Evolutionary conservation across 2,797 vertebrate genomes (phyloP).

Genomic region (Picus viridis): DNA sequence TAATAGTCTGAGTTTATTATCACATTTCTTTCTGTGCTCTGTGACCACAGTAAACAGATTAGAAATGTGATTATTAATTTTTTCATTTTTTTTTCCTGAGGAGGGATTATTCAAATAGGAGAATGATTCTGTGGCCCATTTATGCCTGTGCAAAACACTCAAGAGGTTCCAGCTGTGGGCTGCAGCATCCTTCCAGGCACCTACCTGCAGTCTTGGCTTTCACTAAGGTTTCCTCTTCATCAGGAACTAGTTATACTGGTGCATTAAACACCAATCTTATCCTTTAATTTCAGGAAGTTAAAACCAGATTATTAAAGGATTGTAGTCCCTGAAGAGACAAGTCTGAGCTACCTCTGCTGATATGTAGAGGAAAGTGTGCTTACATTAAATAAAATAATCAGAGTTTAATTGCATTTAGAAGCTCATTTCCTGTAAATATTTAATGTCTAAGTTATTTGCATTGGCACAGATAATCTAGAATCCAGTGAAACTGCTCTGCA

Average conservation of each 20-base stretch:
- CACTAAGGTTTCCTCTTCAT: neutral
- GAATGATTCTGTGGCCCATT: neutral
- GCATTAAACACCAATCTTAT: neutral
- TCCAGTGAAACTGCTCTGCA: neutral
- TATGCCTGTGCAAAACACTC: neutral
- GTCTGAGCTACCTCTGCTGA: neutral
- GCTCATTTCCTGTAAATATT: constrained; percentile 15
- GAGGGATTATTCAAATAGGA: neutral
- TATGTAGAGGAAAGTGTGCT: neutral
- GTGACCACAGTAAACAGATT: constrained; percentile 34
- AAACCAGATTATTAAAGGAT: constrained; percentile 8
- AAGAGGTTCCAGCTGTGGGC: neutral
- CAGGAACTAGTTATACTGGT: neutral
- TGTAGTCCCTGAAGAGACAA: neutral
- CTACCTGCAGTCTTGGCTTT: neutral
- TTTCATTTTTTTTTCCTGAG: neutral
- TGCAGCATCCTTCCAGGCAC: neutral
- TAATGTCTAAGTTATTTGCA: neutral
- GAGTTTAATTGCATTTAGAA: neutral
- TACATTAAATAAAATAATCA: neutral
- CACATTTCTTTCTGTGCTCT: constrained; percentile 6
- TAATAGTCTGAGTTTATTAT: constrained; percentile 30
- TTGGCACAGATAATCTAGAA: neutral
- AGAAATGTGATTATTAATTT: neutral
- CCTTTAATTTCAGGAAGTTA: neutral